Percentiles rank a stretch among this genome's conserved stretches.
Conservation (phyloP, 2,797 vertebrate species). For the Arnoldichthys spilopterus region DNA sequence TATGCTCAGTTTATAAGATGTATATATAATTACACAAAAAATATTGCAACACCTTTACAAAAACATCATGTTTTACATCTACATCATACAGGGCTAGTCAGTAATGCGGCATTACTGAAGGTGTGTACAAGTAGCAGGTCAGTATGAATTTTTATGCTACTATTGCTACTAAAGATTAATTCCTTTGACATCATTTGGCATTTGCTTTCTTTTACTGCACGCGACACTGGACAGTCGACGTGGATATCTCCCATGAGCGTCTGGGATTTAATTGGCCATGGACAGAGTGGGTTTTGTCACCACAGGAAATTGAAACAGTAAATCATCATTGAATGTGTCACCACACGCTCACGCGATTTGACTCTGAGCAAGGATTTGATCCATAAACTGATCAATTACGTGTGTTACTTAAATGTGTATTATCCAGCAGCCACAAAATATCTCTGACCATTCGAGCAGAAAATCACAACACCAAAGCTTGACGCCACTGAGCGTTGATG, state of each 20-base stretch:
- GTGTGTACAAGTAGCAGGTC: background rate
- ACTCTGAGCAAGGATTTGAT: slow-evolving; percentile 42
- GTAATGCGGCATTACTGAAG: too few species aligned
- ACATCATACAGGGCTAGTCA: background rate
- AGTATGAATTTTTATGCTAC: background rate
- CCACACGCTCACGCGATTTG: slow-evolving; percentile 15
- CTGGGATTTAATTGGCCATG: slow-evolving; percentile 69
- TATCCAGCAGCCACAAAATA: slow-evolving; percentile 21
- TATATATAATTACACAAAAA: too few species aligned
- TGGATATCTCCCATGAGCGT: slow-evolving; percentile 38
- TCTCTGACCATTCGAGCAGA: slow-evolving; percentile 42
- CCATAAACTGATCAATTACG: slow-evolving; percentile 55
- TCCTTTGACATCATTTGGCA: background rate
- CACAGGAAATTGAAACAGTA: slow-evolving; percentile 71
- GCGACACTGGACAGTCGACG: background rate
- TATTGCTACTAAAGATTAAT: background rate
- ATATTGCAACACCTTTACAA: too few species aligned
- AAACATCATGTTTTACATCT: background rate
- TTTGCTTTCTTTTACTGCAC: slow-evolving; percentile 14
- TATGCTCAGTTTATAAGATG: too few species aligned
- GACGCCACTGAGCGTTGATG: slow-evolving; percentile 26
- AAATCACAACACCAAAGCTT: slow-evolving; percentile 47
- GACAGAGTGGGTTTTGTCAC: slow-evolving; percentile 67
- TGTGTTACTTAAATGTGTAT: slow-evolving; percentile 43
- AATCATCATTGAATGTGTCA: slow-evolving; percentile 71